Evolutionary conservation across 2,113 vertebrate species (phyloP), one percentile per base, ranked within the genome.

Genomic region (Chionomys nivalis): DNA sequence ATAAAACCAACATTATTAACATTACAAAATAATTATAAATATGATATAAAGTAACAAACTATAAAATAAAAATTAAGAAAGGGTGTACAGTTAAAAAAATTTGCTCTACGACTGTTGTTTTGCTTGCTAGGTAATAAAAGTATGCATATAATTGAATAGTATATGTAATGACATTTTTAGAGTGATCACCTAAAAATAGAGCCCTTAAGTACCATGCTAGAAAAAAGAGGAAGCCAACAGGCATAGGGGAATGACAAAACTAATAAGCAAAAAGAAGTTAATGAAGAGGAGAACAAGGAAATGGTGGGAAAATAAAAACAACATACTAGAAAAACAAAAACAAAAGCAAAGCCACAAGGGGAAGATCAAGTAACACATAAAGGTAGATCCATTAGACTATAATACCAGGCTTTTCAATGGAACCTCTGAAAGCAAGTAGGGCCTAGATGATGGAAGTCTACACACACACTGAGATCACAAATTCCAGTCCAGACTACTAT

Each of bases 271-370:
- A 76, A 68, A 61, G 44, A 44, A 93, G 55, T 52, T 24, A 89
- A 93, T 77, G 55, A 26, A 12, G 21, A 66, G 36, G 36, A 47
- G 76, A 93, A 89, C 4, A 90, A 66, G 75, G 5, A 96, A 91
- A 28, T 83, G 36, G 16, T 87, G 17, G 17, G 3, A 75, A 95
- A 87, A 66, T 65, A 94, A 89, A 89, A 87, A 90, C 83, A 79
- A 55, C 36, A 55, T 55, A 36, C 9, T 8, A 75, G 13, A 83
- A 87, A 93, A 61, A 90, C 42, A 90, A 79, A 19, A 65, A 2
- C n/a, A 83, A 94, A 58, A 58, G 58, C 90, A 0, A 93, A 86
- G 12, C 7, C 33, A 61, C 78, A 70, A 63, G 52, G 9, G 72
- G 81, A 94, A 93, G 85, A 19, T 44, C 55, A 82, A 26, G 33